phyloP scores from a whole-genome alignment of 2,888 invertebrate genomes.

The Lithophane ornitopus region DNA sequence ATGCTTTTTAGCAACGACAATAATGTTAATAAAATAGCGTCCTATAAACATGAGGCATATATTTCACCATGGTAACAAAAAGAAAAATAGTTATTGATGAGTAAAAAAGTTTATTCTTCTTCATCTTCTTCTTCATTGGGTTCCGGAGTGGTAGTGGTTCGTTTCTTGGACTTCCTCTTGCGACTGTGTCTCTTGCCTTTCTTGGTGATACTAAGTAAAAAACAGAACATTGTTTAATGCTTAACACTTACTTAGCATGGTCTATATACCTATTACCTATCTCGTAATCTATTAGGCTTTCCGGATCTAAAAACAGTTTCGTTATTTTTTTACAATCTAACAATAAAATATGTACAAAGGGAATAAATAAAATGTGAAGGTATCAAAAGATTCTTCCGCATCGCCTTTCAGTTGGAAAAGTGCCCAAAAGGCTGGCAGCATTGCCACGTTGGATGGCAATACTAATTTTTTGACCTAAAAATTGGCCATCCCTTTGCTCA shows the following conservation, averaged over 20 bases:
- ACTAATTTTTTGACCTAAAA: too few species aligned
- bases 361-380: too few species aligned
- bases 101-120: slow-evolving; percentile 66
- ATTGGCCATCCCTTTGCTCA: too few species aligned
- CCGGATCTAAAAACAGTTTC: too few species aligned
- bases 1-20: slow-evolving; percentile 7
- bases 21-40: slow-evolving; percentile 22
- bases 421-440: too few species aligned
- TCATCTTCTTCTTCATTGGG: slow-evolving; percentile 74
- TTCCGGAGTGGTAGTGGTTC: slow-evolving; percentile 73
- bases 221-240: not conserved
- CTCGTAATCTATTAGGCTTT: too few species aligned
- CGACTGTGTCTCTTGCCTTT: slow-evolving; percentile 79
- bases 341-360: too few species aligned
- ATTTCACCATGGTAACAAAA: slow-evolving; percentile 21
- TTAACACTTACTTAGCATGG: not conserved
- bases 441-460: too few species aligned
- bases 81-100: slow-evolving; percentile 12
- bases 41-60: slow-evolving; percentile 21
- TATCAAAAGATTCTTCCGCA: too few species aligned
- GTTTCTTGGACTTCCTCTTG: slow-evolving; percentile 73
- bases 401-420: too few species aligned
- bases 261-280: too few species aligned
- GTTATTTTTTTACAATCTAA: too few species aligned
- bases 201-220: slow-evolving; percentile 67